Evolutionary conservation across 92 coral and sea anemone genomes (phyloP), one percentile per base, ranked within the genome.

Genomic region (Epizoanthus scotinus): DNA sequence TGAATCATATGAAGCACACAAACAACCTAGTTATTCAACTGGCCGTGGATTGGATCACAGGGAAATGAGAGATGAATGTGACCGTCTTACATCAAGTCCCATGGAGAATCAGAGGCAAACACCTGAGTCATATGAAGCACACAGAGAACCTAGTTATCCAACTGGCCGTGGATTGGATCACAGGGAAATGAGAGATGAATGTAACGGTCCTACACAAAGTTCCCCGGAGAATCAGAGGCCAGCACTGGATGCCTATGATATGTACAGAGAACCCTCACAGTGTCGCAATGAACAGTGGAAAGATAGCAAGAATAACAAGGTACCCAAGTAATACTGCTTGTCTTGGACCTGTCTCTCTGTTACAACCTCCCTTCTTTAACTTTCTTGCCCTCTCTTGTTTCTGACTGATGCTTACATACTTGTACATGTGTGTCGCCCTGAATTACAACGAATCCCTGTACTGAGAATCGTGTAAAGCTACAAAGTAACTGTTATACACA

Each of bases 1-100:
- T 27, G 55, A 10, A 57, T 7, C 54, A 24, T 17, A 63, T 63
- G 67, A 36, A n/a, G n/a, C 77, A 19, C 74, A 77, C 56, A 75
- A 71, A 20, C 20, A 36, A 53, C 49, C 5, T 28, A 9, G 27
- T 74, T 34, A 74, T 36, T 22, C 54, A 21, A 66, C 17, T 36
- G 53, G 21, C 21, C 62, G 21, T 22, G 80, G 67, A 10, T 36
- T 47, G n/a, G 67, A 57, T 3, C 49, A 36, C 17, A 74, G 67
- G 40, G 67, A 31, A 18, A 29, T 21, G 42, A 58, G 21, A 13
- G 67, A 60, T 4, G 6, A 18, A 18, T 34, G 59, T 29, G 65
- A 12, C 56, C 67, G 61, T 17, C 66, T 36, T 29, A 28, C 15
- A 19, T 2, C 28, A n/a, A 58, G 44, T 34, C 66, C 31, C 20